Evolutionary conservation across 2,888 invertebrate genomes (phyloP).

Genomic region (Homarus gammarus): DNA sequence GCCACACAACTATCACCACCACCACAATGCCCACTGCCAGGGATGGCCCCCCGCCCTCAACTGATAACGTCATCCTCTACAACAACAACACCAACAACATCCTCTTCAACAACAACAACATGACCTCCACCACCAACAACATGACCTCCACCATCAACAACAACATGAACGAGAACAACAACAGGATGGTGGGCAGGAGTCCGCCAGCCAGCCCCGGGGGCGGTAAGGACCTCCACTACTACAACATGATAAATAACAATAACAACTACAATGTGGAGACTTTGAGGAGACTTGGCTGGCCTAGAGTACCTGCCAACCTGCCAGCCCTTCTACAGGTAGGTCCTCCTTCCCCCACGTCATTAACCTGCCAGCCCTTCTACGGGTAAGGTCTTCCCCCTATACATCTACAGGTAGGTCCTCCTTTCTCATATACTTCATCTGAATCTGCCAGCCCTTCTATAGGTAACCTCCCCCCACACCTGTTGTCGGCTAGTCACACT

Average conservation of each 20-base stretch:
- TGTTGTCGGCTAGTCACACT: too few relatives aligned
- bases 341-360: too few relatives aligned
- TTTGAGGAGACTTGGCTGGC: neutral
- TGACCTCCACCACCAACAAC: neutral
- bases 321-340: neutral
- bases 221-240: neutral
- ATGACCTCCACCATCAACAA: neutral
- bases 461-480: too few relatives aligned
- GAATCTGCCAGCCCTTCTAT: too few relatives aligned
- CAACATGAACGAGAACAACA: slow-evolving; percentile 1
- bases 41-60: too few relatives aligned
- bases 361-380: neutral
- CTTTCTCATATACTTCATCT: too few relatives aligned
- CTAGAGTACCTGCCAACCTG: neutral
- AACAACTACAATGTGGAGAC: neutral
- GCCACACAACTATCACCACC: neutral
- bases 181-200: neutral
- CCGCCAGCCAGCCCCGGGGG: neutral
- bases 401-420: too few relatives aligned
- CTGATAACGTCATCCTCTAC: neutral
- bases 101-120: too few relatives aligned
- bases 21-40: neutral
- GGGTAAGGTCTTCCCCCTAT: too few relatives aligned
- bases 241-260: slow-evolving; percentile 27
- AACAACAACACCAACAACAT: too few relatives aligned